Conservation (phyloP, 2,113 vertebrate species). For the Protobothrops mucrosquamatus region DNA sequence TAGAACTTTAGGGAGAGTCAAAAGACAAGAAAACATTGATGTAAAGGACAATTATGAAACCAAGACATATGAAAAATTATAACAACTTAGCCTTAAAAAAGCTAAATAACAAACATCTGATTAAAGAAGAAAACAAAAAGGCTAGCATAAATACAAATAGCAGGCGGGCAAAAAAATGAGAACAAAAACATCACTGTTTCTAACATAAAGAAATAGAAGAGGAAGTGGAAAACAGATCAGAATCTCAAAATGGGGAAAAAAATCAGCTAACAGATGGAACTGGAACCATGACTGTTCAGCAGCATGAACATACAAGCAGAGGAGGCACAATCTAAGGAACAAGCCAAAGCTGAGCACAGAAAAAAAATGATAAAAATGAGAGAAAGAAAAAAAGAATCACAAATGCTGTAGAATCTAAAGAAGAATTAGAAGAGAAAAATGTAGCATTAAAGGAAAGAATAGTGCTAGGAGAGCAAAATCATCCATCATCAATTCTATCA, state of each 20-base stretch:
- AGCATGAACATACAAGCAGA: neutral
- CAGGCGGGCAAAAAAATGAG: neutral
- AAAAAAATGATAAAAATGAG: neutral
- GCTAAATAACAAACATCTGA: neutral
- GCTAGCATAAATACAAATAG: neutral
- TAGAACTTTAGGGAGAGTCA: neutral
- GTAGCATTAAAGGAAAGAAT: neutral
- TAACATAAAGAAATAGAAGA: neutral
- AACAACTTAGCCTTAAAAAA: neutral
- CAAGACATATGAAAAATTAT: neutral
- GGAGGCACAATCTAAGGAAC: neutral
- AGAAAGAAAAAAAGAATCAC: neutral
- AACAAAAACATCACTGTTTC: neutral
- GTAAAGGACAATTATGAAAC: neutral
- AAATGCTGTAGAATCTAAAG: neutral
- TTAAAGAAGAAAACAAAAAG: neutral
- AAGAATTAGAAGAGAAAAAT: neutral
- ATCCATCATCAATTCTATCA: neutral
- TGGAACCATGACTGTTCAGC: neutral
- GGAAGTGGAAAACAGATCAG: neutral
- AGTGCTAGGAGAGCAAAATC: neutral
- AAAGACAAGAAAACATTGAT: neutral
- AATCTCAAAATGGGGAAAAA: neutral
- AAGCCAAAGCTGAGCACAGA: neutral
- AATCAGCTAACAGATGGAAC: conserved; percentile 5